phyloP scores from a whole-genome alignment of 2,888 invertebrate genomes.

The Gandaritis pyraliata region DNA sequence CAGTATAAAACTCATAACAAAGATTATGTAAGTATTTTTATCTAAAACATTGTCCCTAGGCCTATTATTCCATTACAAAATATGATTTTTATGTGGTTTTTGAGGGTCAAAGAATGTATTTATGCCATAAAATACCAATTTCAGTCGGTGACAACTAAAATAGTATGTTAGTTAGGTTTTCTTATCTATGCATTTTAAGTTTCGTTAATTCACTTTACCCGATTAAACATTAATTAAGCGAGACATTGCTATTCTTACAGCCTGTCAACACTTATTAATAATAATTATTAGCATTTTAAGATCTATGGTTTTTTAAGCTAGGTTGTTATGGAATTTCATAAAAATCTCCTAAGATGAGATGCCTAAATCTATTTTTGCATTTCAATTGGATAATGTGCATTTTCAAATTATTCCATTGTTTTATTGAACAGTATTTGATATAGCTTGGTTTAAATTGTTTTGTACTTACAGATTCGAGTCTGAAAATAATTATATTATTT shows the following conservation, averaged over 20 bases:
- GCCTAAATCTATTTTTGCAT: constrained; percentile 60
- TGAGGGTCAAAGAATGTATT: not conserved
- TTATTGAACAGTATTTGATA: constrained; percentile 27
- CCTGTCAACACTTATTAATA: constrained; percentile 1
- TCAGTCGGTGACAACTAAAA: constrained; percentile 37
- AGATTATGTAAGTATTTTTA: too few species aligned
- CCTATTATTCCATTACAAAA: constrained; percentile 13
- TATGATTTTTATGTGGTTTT: not conserved
- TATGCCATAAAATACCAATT: constrained; percentile 21
- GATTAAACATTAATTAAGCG: not conserved
- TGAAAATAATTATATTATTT: not conserved
- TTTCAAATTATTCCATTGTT: constrained; percentile 38
- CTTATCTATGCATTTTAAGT: not conserved
- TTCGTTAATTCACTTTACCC: not conserved
- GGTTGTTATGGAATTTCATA: constrained; percentile 58
- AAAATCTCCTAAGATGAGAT: constrained; percentile 68
- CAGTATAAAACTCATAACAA: too few species aligned
- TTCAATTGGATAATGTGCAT: constrained; percentile 41
- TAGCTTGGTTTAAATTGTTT: constrained; percentile 22
- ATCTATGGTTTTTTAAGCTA: constrained; percentile 50
- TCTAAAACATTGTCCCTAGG: not conserved
- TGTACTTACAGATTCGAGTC: constrained; percentile 9
- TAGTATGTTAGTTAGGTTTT: constrained; percentile 44
- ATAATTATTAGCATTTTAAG: constrained; percentile 3
- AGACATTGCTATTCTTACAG: constrained; percentile 1